Evolutionary conservation across 2,113 vertebrate genomes (phyloP), one percentile per base, ranked within the genome.

Genomic region (Carettochelys insculpta): DNA sequence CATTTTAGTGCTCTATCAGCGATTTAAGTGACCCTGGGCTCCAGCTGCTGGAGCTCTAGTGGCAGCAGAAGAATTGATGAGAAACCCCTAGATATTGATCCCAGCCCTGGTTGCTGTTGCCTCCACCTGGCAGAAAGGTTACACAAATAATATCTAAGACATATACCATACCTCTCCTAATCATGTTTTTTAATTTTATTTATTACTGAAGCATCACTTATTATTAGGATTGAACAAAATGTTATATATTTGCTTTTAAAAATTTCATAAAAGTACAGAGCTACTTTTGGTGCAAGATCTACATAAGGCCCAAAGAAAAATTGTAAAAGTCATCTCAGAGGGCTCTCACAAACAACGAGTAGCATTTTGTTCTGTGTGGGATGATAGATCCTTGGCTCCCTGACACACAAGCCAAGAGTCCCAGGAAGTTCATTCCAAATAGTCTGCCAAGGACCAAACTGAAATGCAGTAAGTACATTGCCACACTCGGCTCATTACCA

Each of bases 401-500:
- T 92, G 91, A 94, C 17, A 41, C 87, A 91, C 84, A 95, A 93
- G 83, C 31, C 22, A 56, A 95, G 83, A 94, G 86, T 5, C 4
- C 1, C 80, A 83, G 88, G 90, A 92, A 96, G 91, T 89, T 89
- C 88, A 86, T 96, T 96, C 95, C 95, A 95, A 94, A 96, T 95
- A 94, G 94, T 96, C 85, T 85, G 89, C 94, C 93, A 95, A 94
- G 82, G 85, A 97, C 89, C 92, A 82, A 96, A 93, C 85, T 89
- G 95, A 91, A 95, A 94, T 1, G 2, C 90, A 94, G 87, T 94
- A 88, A 94, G 87, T 94, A 88, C 88, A 95, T 94, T 96, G 96
- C 95, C 95, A 95, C 96, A 94, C 91, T 95, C 95, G 95, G 88
- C 95, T 96, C 93, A 95, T 95, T 95, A 96, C 94, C 90, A 93